Percentiles rank a stretch among this genome's conserved stretches.
Conservation (phyloP, 2,113 vertebrate genomes). For the Trematomus loennbergii region DNA sequence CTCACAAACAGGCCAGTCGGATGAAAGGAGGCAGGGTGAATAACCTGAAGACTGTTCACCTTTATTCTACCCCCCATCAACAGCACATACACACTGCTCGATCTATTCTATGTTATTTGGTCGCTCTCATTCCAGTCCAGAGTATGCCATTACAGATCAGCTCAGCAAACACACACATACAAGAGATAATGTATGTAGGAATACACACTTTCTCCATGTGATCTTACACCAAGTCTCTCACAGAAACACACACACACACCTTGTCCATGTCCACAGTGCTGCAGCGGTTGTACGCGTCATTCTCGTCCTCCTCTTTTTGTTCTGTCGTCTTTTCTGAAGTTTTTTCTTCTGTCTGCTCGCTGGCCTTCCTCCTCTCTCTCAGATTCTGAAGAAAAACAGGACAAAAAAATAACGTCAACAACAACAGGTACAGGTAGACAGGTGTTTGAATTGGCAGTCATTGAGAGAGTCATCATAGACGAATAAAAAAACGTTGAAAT, state of each 20-base stretch:
- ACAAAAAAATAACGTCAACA: neutral
- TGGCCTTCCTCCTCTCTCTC: constrained; percentile 58
- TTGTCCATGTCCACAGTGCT: constrained; percentile 74
- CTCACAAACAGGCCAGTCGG: constrained; percentile 15
- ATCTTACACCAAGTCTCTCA: constrained; percentile 10
- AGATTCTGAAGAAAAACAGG: constrained; percentile 47
- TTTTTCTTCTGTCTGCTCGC: constrained; percentile 34
- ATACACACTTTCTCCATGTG: neutral
- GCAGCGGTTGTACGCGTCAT: constrained; percentile 54
- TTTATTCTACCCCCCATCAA: neutral
- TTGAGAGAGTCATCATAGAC: neutral
- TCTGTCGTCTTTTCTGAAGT: constrained; percentile 6
- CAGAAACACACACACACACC: constrained; percentile 39
- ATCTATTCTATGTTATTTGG: neutral
- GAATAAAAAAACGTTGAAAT: no score
- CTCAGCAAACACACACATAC: neutral
- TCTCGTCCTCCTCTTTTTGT: constrained; percentile 14
- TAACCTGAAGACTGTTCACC: constrained; percentile 48
- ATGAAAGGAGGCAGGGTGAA: constrained; percentile 44
- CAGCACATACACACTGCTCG: neutral
- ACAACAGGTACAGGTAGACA: neutral
- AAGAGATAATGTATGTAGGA: neutral
- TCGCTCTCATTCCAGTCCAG: neutral
- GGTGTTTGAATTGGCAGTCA: neutral
- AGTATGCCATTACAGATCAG: neutral